Evolutionary conservation across 1,140 invertebrate species (phyloP).

Genomic region (Bombus superbus): DNA sequence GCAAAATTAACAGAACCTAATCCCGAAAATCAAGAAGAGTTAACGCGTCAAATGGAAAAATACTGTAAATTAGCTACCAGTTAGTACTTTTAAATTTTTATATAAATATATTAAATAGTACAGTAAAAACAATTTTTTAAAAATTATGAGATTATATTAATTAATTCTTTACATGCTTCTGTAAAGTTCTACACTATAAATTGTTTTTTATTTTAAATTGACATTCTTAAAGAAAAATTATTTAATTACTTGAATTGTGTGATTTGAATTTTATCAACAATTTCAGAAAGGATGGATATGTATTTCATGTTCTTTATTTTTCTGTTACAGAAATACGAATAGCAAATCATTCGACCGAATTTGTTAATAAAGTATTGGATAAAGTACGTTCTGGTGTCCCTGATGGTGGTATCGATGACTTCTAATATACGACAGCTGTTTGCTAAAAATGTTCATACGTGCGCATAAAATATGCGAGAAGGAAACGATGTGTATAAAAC

Average conservation of each 20-base stretch:
- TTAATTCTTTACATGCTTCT: no score
- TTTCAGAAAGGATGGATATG: neutral
- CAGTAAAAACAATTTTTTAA: no score
- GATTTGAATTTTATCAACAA: neutral
- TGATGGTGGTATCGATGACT: slow-evolving; percentile 87
- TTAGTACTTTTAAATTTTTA: slow-evolving; percentile 79
- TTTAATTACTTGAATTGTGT: neutral
- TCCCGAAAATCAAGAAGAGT: slow-evolving; percentile 84
- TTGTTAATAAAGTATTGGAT: slow-evolving; percentile 93
- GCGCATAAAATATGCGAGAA: slow-evolving; percentile 25
- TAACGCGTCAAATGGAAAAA: slow-evolving; percentile 87
- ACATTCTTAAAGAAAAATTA: neutral
- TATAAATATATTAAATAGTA: neutral
- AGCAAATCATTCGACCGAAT: slow-evolving; percentile 92
- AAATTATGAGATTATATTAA: no score
- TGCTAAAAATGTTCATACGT: slow-evolving; percentile 48
- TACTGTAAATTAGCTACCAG: slow-evolving; percentile 85
- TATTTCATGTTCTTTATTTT: neutral
- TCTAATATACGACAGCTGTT: slow-evolving; percentile 73
- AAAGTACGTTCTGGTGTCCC: slow-evolving; percentile 87
- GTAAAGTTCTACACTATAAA: neutral
- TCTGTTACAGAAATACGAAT: slow-evolving; percentile 88
- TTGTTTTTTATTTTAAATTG: neutral
- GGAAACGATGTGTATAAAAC: slow-evolving; percentile 12
- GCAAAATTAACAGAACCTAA: slow-evolving; percentile 84